phyloP scores from a whole-genome alignment of 2,888 invertebrate species.

The Drosophila pullipes region DNA sequence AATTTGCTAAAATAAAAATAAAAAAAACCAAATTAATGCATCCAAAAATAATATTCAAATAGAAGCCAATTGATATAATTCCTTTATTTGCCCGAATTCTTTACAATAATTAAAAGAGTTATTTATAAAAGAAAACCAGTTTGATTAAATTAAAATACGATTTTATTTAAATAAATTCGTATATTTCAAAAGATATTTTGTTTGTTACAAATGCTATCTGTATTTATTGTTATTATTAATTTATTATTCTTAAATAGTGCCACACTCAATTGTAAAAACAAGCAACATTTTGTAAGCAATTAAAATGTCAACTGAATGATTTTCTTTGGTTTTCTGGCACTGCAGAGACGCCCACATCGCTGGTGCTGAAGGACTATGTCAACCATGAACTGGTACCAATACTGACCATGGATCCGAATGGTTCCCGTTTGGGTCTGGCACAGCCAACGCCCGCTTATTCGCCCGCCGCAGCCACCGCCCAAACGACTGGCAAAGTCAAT shows the following conservation, averaged over 20 bases:
- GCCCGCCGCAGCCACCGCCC: slow-evolving; percentile 17
- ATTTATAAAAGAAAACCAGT: too few relatives aligned
- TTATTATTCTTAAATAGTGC: too few relatives aligned
- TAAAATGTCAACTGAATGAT: background rate
- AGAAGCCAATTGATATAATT: too few relatives aligned
- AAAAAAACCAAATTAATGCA: background rate
- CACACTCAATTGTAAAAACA: background rate
- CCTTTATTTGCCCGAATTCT: too few relatives aligned
- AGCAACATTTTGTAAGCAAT: background rate
- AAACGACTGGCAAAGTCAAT: slow-evolving; percentile 8
- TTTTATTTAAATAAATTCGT: background rate
- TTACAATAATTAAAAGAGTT: too few relatives aligned
- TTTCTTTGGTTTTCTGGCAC: background rate
- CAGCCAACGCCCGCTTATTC: slow-evolving; percentile 59
- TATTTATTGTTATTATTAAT: too few relatives aligned
- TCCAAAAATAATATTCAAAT: too few relatives aligned
- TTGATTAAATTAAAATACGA: too few relatives aligned
- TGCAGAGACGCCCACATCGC: slow-evolving; percentile 86
- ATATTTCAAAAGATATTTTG: background rate
- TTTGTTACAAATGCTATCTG: too few relatives aligned
- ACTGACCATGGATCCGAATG: slow-evolving; percentile 85
- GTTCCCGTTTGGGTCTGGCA: slow-evolving; percentile 55
- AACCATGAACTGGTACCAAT: slow-evolving; percentile 86
- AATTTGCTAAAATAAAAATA: background rate
- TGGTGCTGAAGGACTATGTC: slow-evolving; percentile 84